These are phyloP conservation scores for Leptopilina syphax DNA, from an alignment of 2,888 invertebrate genomes.

Conservation along the genomic window DNA sequence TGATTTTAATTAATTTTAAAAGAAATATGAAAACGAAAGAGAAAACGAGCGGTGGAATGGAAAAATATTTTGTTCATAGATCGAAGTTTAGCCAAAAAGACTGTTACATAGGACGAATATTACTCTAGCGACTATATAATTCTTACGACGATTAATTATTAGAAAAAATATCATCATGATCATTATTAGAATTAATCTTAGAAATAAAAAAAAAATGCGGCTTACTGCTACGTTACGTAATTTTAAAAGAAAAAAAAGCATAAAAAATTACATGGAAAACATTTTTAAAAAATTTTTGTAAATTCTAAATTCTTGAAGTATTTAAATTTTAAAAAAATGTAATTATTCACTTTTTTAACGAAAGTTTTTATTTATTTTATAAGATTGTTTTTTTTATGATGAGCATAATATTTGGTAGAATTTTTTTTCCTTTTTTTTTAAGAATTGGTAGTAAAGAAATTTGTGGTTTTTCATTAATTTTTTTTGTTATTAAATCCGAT, in stretches of 20 bases:
- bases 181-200: slow-evolving; percentile 62
- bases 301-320: too few relatives aligned
- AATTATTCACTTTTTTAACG: too few relatives aligned
- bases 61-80: slow-evolving; percentile 71
- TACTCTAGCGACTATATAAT: slow-evolving; percentile 68
- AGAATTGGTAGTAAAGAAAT: neutral
- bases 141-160: slow-evolving; percentile 63
- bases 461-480: slow-evolving; percentile 36
- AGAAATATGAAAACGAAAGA: neutral
- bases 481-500: slow-evolving; percentile 48
- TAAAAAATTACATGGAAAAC: slow-evolving; percentile 36
- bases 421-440: neutral
- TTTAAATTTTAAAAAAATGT: too few relatives aligned
- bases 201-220: slow-evolving; percentile 50
- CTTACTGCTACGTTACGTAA: slow-evolving; percentile 57
- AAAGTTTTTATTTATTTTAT: too few relatives aligned
- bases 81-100: slow-evolving; percentile 73
- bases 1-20: slow-evolving; percentile 25
- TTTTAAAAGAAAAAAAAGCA: slow-evolving; percentile 38
- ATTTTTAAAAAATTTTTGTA: neutral
- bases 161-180: slow-evolving; percentile 62
- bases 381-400: too few relatives aligned
- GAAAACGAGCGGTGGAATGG: slow-evolving; percentile 52
- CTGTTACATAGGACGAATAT: slow-evolving; percentile 74
- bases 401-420: too few relatives aligned